Conservation (phyloP, 2,113 vertebrate genomes). For the Neolamprologus devosi region DNA sequence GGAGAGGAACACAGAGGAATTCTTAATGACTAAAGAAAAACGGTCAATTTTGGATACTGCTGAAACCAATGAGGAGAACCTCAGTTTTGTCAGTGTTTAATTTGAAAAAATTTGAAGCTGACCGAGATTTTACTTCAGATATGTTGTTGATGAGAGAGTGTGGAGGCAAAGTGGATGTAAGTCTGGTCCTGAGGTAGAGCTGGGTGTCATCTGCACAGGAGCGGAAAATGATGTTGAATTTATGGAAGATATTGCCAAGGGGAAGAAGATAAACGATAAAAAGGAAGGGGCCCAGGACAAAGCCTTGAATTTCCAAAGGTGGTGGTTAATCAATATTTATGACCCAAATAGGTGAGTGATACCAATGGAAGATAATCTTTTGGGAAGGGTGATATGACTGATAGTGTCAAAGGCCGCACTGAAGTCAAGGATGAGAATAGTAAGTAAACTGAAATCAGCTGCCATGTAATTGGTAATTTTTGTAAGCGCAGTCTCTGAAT, state of each 20-base stretch:
- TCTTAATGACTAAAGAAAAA: background rate
- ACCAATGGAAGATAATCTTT: background rate
- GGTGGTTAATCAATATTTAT: background rate
- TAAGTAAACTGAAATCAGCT: background rate
- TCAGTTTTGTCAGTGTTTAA: background rate
- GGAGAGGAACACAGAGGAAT: background rate
- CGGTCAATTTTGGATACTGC: background rate
- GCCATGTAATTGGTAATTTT: background rate
- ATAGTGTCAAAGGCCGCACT: background rate
- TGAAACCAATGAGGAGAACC: background rate
- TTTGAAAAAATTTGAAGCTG: fast-evolving
- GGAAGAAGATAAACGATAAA: background rate
- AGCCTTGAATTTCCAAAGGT: background rate
- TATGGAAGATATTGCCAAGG: background rate
- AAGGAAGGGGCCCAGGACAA: background rate
- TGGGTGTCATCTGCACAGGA: background rate
- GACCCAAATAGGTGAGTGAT: background rate
- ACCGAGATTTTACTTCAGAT: fast-evolving
- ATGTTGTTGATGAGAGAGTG: background rate
- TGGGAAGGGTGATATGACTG: background rate
- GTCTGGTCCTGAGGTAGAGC: background rate
- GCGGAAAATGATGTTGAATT: fast-evolving
- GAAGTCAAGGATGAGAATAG: background rate
- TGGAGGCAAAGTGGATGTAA: background rate
- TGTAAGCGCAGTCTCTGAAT: background rate